Conservation (phyloP, 2,113 vertebrate species). For the Motacilla alba region DNA sequence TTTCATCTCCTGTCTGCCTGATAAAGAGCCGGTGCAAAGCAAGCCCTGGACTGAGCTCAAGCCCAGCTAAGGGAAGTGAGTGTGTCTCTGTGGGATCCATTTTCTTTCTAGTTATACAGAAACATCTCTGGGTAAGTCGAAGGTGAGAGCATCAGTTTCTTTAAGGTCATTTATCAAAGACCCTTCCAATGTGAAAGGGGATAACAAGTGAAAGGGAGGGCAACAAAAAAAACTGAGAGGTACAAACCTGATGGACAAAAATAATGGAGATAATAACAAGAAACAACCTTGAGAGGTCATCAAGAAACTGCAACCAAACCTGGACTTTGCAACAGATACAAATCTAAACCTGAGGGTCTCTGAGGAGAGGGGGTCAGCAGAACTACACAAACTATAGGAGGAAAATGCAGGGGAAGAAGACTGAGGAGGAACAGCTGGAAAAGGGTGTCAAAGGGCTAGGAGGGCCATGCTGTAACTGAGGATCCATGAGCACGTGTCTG, state of each 20-base stretch:
- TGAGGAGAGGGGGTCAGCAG: not conserved
- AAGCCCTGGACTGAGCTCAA: not conserved
- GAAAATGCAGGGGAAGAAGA: not conserved
- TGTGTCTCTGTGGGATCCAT: not conserved
- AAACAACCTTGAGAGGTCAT: not conserved
- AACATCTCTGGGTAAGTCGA: not conserved
- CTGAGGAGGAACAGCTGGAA: not conserved
- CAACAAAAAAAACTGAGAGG: not conserved
- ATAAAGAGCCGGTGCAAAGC: not conserved
- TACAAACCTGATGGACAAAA: not conserved
- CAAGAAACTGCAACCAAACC: not conserved
- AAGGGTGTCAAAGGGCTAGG: not conserved
- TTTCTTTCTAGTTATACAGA: not conserved
- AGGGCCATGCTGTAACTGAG: not conserved
- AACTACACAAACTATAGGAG: not conserved
- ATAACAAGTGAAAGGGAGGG: not conserved
- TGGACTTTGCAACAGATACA: not conserved
- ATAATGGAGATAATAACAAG: not conserved
- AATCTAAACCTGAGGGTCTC: not conserved
- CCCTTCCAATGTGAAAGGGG: not conserved
- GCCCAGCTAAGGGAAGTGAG: not conserved
- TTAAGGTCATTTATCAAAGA: not conserved
- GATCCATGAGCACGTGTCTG: rapidly evolving
- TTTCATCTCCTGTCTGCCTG: not conserved
- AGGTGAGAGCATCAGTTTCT: not conserved